Base-by-base conservation (phyloP, 2,113 vertebrate genomes). In the Nothobranchius kuhntae region DNA sequence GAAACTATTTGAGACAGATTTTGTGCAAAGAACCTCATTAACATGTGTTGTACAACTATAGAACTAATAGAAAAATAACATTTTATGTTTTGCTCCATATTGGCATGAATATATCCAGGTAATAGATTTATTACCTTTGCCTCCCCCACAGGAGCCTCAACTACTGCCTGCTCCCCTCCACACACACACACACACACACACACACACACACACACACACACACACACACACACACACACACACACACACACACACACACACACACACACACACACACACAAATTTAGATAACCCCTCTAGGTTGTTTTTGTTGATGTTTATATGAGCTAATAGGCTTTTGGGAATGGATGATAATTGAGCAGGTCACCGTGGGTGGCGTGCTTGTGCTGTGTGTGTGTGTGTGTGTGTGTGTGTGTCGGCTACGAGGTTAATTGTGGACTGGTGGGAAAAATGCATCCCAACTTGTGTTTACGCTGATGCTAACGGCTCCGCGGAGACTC, bases 251-350 rank as follows among this genome's bases (percentile, higher is more conserved):
- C 51, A 60, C 46, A 50, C 55, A 45, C 52, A 17, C 68, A 42
- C 51, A 60, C 46, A 50, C 55, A 45, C 21, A 64, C 11, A 63
- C 40, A 65, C 51, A 42, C 51, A 17, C 69, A 17, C 26, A 80
- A 53, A 68, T 78, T 80, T 62, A 58, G 82, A 75, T 64, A 73
- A 85, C 78, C 80, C 85, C 80, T 58, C 38, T 64, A 73, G 83
- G 79, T 82, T 91, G 82, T 90, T 92, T 92, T 83, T 85, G 60
- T 84, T 77, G 74, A 78, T 90, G 87, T 91, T 90, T 90, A 90
- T 89, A 77, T 89, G 87, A 89, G 84, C 79, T 86, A 86, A 87
- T 87, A 83, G 75, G 64, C 86, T 89, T 66, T 81, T 82, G 86
- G 89, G 86, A 84, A 40, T 61, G 86, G 74, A 69, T 44, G 47